phyloP scores from a whole-genome alignment of 2,888 invertebrate genomes.

The Agrenia bidenticulata region DNA sequence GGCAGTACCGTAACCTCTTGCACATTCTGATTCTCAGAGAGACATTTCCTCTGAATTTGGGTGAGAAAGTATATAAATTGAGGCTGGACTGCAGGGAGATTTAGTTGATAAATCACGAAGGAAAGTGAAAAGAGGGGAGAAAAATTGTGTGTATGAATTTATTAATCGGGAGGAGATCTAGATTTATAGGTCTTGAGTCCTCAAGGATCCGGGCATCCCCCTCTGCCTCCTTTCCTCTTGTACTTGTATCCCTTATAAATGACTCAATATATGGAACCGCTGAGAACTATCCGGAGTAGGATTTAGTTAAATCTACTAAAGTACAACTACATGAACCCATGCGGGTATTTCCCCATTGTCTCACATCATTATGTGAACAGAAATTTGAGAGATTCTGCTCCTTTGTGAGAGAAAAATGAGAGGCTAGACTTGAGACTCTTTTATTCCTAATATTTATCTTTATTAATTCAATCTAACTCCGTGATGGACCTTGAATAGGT shows the following conservation, averaged over 20 bases:
- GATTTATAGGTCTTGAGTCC: no score
- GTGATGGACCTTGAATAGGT: no score
- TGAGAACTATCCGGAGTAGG: no score
- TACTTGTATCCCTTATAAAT: slow-evolving; percentile 1
- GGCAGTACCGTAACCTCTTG: no score
- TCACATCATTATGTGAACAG: not conserved
- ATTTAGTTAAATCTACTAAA: no score
- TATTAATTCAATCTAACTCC: no score
- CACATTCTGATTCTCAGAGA: no score
- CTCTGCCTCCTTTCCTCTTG: not conserved
- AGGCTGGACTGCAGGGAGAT: slow-evolving; percentile 15
- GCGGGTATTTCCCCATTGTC: not conserved
- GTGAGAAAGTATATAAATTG: no score
- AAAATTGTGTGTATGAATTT: slow-evolving; percentile 9
- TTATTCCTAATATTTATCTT: no score
- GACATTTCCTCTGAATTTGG: no score
- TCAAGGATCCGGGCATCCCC: slow-evolving; percentile 7
- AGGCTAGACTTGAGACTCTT: not conserved
- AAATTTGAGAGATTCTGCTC: not conserved
- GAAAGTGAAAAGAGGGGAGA: slow-evolving; percentile 17
- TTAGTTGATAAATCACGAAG: slow-evolving; percentile 21
- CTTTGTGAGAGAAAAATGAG: slow-evolving; percentile 3
- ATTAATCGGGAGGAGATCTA: not conserved
- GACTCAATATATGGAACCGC: no score
- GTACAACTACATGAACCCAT: slow-evolving; percentile 4